Base-by-base conservation (phyloP, 2,888 invertebrate genomes). In the Thalpophila matura region DNA sequence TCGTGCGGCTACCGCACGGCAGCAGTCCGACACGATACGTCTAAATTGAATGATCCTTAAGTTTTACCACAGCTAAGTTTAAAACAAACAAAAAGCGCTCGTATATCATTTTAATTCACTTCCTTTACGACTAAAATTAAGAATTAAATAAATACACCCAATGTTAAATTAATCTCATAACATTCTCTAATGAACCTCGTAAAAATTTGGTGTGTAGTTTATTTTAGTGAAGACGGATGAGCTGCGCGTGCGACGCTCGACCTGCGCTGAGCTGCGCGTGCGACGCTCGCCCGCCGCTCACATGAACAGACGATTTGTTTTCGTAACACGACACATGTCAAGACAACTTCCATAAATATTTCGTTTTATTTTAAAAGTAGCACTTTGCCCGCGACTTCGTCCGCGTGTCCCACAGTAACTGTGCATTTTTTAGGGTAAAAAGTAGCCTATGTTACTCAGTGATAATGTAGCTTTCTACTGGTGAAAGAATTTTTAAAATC, bases 201-300 rank as follows among this genome's bases (percentile, higher is more conserved):
- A 26, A n/a, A 20, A 24, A 4, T 33, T 18, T 12, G 18, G 12
- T 59, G 4, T 35, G 1, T n/a, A 27, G 31, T 63, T 31, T 63
- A 71, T 63, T 53, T 66, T 31, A 26, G 55, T 64, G 4, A 31
- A 26, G 35, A 76, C 59, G 51, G 35, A 76, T 53, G 72, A 27
- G n/a, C n/a, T n/a, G n/a, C 27, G 6, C n/a, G 38, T 38, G 42
- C 20, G 35, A 20, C 12, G 54, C n/a, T n/a, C n/a, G n/a, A n/a
- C n/a, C n/a, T n/a, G n/a, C n/a, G n/a, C n/a, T 53, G 72, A 27
- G n/a, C n/a, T n/a, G n/a, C 27, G 6, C n/a, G 38, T 38, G 18
- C 4, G 38, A 9, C 31, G 18, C n/a, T 6, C 33, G 3, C 37
- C 29, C 37, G 24, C 40, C 20, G 10, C 5, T 27, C 16, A 31